Evolutionary conservation across 2,888 invertebrate species (phyloP), one percentile per base, ranked within the genome.

Genomic region (Portevinia maculata): DNA sequence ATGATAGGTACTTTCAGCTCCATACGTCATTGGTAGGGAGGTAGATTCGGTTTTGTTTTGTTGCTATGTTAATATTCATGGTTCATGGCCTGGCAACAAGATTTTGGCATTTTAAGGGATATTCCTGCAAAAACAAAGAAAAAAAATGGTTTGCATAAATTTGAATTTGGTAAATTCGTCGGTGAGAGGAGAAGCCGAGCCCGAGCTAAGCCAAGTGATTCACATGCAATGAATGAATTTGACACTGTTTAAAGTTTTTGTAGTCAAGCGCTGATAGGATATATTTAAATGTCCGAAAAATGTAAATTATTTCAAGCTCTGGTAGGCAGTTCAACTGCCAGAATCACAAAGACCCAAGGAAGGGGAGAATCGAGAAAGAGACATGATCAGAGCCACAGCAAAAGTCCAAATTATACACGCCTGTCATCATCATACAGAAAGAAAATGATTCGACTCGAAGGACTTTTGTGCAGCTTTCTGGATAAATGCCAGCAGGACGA

Each of bases 321-420:
- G 34, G 60, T 60, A 71, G 71, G 71, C 71, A 44, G 53, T 44
- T 60, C 32, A 44, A 44, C 62, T 71, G 71, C 62, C 71, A 71
- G 34, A 62, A 62, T 50, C 52, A 44, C 13, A 55, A 46, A 39
- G 28, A n/a, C n/a, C 28, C 6, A 24, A 50, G 21, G 5, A 24
- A 8, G n/a, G 3, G 15, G 24, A 46, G 11, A 41, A 57, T 8
- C 15, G 13, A 28, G 15, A 50, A 3, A 15, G 3, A 37, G n/a
- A 37, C 11, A 11, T 11, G 4, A 6, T 11, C 11, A 6, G 13
- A 1, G 30, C 52, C 32, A 65, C 17, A 24, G 57, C 37, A 39
- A 52, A 53, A 53, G 53, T 60, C 28, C 62, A 41, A 73, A 73
- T 73, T 73, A 62, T 73, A 64, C 53, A 73, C 73, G 73, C 73